Conservation (phyloP, 2,888 invertebrate genomes). For the Coelinius sp. region DNA sequence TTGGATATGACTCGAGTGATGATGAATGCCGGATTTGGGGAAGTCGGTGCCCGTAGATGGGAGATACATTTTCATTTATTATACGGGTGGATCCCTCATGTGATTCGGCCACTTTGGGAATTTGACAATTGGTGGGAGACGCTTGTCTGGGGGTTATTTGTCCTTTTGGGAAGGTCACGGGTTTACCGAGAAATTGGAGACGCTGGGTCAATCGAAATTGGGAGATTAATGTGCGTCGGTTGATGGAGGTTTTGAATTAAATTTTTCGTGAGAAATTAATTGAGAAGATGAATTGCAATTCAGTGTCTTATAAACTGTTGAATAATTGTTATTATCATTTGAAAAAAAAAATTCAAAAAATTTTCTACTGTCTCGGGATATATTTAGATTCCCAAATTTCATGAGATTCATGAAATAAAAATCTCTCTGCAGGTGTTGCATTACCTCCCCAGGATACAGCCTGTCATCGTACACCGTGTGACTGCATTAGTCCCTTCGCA, state of each 20-base stretch:
- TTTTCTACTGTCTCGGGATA: not conserved
- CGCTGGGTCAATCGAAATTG: not conserved
- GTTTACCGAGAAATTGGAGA: not conserved
- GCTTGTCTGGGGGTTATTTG: constrained; percentile 12
- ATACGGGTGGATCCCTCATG: constrained; percentile 30
- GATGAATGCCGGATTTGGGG: not conserved
- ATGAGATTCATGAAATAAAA: constrained; percentile 17
- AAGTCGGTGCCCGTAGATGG: constrained; percentile 3
- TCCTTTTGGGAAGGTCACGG: not conserved
- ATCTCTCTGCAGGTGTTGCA: constrained; percentile 39
- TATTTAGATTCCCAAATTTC: constrained; percentile 27
- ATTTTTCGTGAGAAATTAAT: constrained; percentile 30
- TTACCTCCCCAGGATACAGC: constrained; percentile 61
- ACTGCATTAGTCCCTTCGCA: constrained; percentile 42
- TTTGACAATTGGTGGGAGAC: constrained; percentile 16
- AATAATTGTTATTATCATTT: too few species aligned
- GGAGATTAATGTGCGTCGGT: constrained; percentile 12
- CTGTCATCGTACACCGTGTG: constrained; percentile 65
- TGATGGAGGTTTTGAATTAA: not conserved
- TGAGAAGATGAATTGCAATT: constrained; percentile 25
- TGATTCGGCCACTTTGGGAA: constrained; percentile 34
- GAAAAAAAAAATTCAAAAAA: not conserved
- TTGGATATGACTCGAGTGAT: not conserved
- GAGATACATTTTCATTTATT: constrained; percentile 23
- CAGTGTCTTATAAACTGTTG: too few species aligned